Evolutionary conservation across 2,113 vertebrate species (phyloP).

Genomic region (Dunckerocampus dactyliophorus): DNA sequence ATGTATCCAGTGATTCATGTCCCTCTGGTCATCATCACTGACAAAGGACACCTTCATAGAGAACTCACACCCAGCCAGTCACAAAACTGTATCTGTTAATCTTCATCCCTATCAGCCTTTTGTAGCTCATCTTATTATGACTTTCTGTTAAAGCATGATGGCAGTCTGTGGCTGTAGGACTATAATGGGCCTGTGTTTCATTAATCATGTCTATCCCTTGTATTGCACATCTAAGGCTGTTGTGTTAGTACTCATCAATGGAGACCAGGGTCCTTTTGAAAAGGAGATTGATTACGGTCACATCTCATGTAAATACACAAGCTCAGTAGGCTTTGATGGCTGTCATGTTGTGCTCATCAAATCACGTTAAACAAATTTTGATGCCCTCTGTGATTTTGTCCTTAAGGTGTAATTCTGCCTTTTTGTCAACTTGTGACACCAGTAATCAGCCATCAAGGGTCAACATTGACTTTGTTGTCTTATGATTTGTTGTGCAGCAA

Average conservation of each 20-base stretch:
- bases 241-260: slow-evolving; percentile 65
- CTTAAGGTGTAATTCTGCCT: slow-evolving; percentile 32
- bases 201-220: slow-evolving; percentile 72
- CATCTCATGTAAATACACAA: slow-evolving; percentile 51
- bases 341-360: slow-evolving; percentile 44
- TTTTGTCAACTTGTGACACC: slow-evolving; percentile 26
- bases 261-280: slow-evolving; percentile 63
- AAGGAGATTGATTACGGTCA: slow-evolving; percentile 65
- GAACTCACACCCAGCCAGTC: slow-evolving; percentile 56
- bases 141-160: slow-evolving; percentile 68
- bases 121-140: slow-evolving; percentile 75
- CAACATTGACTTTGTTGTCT: slow-evolving; percentile 52
- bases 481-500: slow-evolving; percentile 57
- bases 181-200: slow-evolving; percentile 72
- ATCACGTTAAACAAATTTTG: slow-evolving; percentile 40
- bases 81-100: slow-evolving; percentile 69
- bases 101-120: slow-evolving; percentile 68
- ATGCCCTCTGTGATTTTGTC: slow-evolving; percentile 40
- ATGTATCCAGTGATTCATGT: slow-evolving; percentile 65
- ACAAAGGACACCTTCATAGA: slow-evolving; percentile 68
- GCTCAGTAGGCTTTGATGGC: slow-evolving; percentile 53
- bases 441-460: slow-evolving; percentile 38
- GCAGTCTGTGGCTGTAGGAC: slow-evolving; percentile 63
- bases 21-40: slow-evolving; percentile 54
- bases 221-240: slow-evolving; percentile 69